These are phyloP conservation scores for Phainopepla nitens DNA, from an alignment of 2,113 vertebrate genomes.

Conservation along the genomic window DNA sequence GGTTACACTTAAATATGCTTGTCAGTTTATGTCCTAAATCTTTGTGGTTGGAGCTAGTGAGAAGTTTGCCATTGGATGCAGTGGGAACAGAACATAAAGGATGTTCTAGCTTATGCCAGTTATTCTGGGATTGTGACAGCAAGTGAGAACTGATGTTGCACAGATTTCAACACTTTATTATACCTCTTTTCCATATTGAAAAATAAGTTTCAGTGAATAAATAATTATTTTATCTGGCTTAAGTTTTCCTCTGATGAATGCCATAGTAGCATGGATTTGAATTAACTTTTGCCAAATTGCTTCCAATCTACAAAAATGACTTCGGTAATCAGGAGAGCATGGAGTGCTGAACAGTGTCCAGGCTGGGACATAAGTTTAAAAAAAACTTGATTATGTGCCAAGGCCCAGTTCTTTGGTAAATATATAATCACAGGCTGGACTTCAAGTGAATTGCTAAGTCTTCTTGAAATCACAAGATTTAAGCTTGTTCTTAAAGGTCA, in stretches of 20 bases:
- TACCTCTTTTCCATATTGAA: not conserved
- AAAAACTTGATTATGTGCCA: not conserved
- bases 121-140: not conserved
- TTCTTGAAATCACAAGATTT: not conserved
- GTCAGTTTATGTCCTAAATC: not conserved
- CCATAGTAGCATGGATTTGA: not conserved
- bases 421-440: not conserved
- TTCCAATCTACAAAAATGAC: not conserved
- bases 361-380: not conserved
- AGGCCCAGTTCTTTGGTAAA: not conserved
- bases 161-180: not conserved
- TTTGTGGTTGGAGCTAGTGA: not conserved
- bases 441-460: not conserved
- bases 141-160: not conserved
- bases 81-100: not conserved
- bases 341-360: not conserved
- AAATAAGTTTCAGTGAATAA: not conserved
- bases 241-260: not conserved
- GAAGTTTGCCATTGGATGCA: not conserved
- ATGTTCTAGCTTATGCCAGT: not conserved
- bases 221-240: not conserved
- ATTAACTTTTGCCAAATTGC: not conserved
- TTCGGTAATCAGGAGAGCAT: not conserved
- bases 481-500: not conserved
- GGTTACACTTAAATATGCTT: not conserved